These are phyloP conservation scores for Petrosia ficiformis DNA, from an alignment of 37 sponge, comb jelly and placozoan species.

Conservation along the genomic window DNA sequence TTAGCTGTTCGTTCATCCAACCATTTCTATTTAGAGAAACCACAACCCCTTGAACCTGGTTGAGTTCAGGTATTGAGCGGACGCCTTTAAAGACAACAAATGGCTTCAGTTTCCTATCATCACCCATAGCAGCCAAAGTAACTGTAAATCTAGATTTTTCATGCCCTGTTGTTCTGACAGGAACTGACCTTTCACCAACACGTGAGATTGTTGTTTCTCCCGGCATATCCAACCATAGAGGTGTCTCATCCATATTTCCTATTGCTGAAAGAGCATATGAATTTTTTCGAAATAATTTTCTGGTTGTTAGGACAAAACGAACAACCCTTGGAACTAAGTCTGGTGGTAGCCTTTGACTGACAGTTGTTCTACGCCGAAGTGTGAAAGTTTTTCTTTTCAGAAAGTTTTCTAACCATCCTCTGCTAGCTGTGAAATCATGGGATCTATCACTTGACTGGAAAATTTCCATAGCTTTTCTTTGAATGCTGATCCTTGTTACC, in stretches of 20 bases:
- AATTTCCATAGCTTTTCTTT: neutral
- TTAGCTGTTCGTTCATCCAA: constrained; percentile 48
- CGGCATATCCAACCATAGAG: constrained; percentile 74
- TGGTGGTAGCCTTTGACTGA: constrained; percentile 35
- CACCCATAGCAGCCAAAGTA: constrained; percentile 42
- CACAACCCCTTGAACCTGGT: constrained; percentile 40
- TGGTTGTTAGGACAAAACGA: constrained; percentile 9
- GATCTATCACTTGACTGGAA: too few relatives aligned
- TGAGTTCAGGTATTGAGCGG: too few relatives aligned
- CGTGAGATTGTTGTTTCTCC: constrained; percentile 43
- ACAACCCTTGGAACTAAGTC: constrained; percentile 41
- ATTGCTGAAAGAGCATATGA: constrained; percentile 52
- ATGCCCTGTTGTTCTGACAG: constrained; percentile 60
- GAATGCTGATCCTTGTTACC: constrained; percentile 5
- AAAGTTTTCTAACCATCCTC: constrained; percentile 13
- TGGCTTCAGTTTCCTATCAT: constrained; percentile 51
- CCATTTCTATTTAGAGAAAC: constrained; percentile 12
- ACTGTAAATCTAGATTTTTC: constrained; percentile 65
- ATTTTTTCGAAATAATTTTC: too few relatives aligned
- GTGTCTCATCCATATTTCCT: too few relatives aligned
- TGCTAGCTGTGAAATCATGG: constrained; percentile 6
- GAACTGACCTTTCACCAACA: constrained; percentile 32
- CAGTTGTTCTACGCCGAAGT: constrained; percentile 36
- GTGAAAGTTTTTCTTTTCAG: constrained; percentile 33
- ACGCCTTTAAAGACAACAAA: too few relatives aligned